Evolutionary conservation across 30 jellyfish, hydroid and myxozoan genomes (phyloP), one percentile per base, ranked within the genome.

Genomic region (Hydra vulgaris): DNA sequence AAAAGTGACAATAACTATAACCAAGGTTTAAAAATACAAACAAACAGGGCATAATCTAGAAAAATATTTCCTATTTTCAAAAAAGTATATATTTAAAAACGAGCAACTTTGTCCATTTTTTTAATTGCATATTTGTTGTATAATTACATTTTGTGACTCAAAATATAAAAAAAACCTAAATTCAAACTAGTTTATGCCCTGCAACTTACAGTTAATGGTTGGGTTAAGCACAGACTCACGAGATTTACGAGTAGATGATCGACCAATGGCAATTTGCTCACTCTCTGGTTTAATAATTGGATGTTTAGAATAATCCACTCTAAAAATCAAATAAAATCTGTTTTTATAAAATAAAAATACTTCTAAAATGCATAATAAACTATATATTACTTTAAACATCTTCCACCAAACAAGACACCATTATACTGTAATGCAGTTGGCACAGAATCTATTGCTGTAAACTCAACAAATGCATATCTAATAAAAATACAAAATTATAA

Each of bases 371-470:
- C 5, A 12, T 40, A 40, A 40, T 40, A 40, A 40, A 40, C 61
- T 40, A 3, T 40, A 40, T 40, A 40, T 83, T 70, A 90, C 97
- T 79, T 85, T 74, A 91, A 70, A 19, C 95, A 94, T 68, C 27
- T 52, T 71, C 95, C 95, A 76, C 98, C 95, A 23, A 91, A 73
- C 0, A 91, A 78, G 0, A 91, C 95, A 5, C 96, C 98, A 71
- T 79, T 82, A 70, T 91, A 91, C 78, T 91, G 98, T 83, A 91
- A 70, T 53, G 98, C 98, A 23, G 98, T 91, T 7, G 91, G 76
- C 24, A 91, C 90, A 18, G 94, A 85, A 26, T 95, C 83, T 21
- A 86, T 71, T 22, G 74, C 89, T 1, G 95, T 71, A 83, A 89
- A 89, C 72, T 89, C 96, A 25, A 89, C 86, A 22, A 81, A 80